Conservation (phyloP, 2,888 invertebrate species). For the Venusia cambrica region DNA sequence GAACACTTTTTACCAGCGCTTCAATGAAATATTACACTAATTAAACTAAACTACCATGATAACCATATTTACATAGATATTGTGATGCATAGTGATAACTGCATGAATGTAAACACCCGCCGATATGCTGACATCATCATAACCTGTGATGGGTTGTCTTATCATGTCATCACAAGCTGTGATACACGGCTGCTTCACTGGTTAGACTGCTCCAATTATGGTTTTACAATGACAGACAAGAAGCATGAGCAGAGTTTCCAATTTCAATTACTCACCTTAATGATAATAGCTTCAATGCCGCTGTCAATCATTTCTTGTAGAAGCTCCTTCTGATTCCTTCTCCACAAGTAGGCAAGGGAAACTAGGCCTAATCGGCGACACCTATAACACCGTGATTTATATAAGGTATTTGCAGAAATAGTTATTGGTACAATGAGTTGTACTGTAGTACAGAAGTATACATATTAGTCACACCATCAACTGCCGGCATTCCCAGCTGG, state of each 20-base stretch:
- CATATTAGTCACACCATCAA: too few species aligned
- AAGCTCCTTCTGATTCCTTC: slow-evolving; percentile 95
- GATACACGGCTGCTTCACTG: slow-evolving; percentile 7
- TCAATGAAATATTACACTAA: too few species aligned
- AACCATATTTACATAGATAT: too few species aligned
- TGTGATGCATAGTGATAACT: background rate
- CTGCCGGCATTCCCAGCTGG: too few species aligned
- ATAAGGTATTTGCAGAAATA: too few species aligned
- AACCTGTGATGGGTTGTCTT: too few species aligned
- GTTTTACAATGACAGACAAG: slow-evolving; percentile 11
- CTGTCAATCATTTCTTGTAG: slow-evolving; percentile 98
- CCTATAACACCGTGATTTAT: slow-evolving; percentile 81
- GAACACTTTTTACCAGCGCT: too few species aligned
- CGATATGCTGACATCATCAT: slow-evolving; percentile 13
- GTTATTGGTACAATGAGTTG: too few species aligned
- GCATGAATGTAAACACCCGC: slow-evolving; percentile 4
- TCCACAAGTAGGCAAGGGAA: slow-evolving; percentile 97
- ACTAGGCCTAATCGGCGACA: slow-evolving; percentile 94
- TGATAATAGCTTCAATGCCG: slow-evolving; percentile 95
- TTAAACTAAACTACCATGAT: too few species aligned
- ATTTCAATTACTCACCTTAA: slow-evolving; percentile 94
- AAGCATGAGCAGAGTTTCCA: too few species aligned
- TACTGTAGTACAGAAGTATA: too few species aligned
- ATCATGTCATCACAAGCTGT: slow-evolving; percentile 6
- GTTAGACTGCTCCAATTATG: slow-evolving; percentile 9